Conservation (phyloP, 2,888 invertebrate genomes). For the Syritta pipiens region DNA sequence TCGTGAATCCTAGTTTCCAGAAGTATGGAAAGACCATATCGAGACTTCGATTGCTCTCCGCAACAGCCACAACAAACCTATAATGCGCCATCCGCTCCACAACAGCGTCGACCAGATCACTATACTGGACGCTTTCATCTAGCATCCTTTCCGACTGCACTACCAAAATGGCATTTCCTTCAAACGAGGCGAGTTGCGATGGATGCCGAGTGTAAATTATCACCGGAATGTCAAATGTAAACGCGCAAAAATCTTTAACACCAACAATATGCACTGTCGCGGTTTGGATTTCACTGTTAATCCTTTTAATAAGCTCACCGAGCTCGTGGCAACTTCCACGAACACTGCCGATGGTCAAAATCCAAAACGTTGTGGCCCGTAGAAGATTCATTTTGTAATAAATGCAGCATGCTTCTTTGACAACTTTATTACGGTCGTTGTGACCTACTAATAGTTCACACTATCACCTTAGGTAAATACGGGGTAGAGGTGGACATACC, state of each 20-base stretch:
- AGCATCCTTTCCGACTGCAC: background rate
- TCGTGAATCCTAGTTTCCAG: constrained; percentile 8
- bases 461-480: too few species aligned
- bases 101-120: background rate
- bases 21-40: constrained; percentile 2
- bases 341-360: background rate
- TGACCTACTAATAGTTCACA: too few species aligned
- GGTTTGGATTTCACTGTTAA: constrained; percentile 10
- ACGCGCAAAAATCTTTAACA: background rate
- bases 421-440: too few species aligned
- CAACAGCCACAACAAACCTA: constrained; percentile 16
- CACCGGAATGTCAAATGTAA: background rate
- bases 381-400: constrained; percentile 21
- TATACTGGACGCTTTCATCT: background rate
- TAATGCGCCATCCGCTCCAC: background rate
- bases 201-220: background rate
- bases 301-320: constrained; percentile 4
- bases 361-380: background rate
- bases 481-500: too few species aligned
- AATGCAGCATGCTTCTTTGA: constrained; percentile 86
- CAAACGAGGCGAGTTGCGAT: background rate
- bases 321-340: background rate
- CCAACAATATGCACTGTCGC: constrained; percentile 13
- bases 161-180: background rate
- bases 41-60: background rate